Conservation (phyloP, 1,140 invertebrate species). For the Trachelipus rathkii region DNA sequence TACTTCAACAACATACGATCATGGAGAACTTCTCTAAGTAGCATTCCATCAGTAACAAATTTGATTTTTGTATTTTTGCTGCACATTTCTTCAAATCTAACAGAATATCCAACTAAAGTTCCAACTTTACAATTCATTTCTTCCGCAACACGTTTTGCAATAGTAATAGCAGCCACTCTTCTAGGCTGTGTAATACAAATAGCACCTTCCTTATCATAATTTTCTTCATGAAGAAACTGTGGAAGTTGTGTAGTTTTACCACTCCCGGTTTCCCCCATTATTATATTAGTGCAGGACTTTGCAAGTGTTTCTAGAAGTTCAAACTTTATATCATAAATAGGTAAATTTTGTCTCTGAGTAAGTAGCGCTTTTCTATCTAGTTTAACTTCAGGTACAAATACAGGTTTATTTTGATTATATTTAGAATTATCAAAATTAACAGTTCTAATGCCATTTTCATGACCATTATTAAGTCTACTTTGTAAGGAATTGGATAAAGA, state of each 20-base stretch:
- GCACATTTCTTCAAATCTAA: conserved; percentile 85
- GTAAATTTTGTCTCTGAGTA: conserved; percentile 37
- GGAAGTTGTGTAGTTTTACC: conserved; percentile 90
- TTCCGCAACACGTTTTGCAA: conserved; percentile 79
- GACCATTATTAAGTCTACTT: too few relatives aligned
- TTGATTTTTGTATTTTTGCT: conserved; percentile 69
- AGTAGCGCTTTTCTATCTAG: not conserved
- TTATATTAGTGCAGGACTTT: conserved; percentile 58
- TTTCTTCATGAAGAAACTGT: conserved; percentile 64
- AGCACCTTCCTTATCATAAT: conserved; percentile 52
- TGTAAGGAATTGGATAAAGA: too few relatives aligned
- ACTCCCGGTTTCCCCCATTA: conserved; percentile 84
- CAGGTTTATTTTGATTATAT: too few relatives aligned
- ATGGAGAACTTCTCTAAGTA: conserved; percentile 78
- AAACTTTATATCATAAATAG: conserved; percentile 35
- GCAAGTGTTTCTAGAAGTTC: conserved; percentile 35
- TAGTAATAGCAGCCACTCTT: conserved; percentile 83
- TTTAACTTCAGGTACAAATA: not conserved
- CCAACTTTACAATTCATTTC: conserved; percentile 67
- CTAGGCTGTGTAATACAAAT: conserved; percentile 62
- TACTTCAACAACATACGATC: conserved; percentile 70
- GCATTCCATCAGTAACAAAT: conserved; percentile 92
- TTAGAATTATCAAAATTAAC: too few relatives aligned
- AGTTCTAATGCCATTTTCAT: too few relatives aligned
- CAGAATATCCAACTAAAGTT: conserved; percentile 77